These are phyloP conservation scores for Chlorops oryzae DNA, from an alignment of 1,140 invertebrate species.

Conservation along the genomic window DNA sequence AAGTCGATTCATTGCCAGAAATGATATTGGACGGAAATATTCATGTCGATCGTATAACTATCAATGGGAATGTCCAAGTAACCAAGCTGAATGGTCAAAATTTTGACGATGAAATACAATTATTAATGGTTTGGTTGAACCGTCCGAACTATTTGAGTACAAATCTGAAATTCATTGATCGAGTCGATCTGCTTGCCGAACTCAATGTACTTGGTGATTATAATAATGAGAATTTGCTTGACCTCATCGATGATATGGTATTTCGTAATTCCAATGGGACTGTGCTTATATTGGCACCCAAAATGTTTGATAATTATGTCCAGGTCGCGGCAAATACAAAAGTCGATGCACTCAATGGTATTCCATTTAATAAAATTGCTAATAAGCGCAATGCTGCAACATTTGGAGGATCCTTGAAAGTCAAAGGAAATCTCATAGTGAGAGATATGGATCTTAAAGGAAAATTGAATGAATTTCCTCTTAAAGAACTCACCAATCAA, in stretches of 20 bases:
- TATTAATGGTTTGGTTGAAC: conserved; percentile 35
- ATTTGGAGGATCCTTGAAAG: conserved; percentile 21
- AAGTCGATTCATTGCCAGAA: conserved; percentile 33
- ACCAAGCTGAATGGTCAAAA: conserved; percentile 19
- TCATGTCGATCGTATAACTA: conserved; percentile 27
- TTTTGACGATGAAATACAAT: conserved; percentile 24
- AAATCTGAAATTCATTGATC: conserved; percentile 19
- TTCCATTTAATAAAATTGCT: conserved; percentile 27
- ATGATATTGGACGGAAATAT: conserved; percentile 36
- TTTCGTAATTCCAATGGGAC: conserved; percentile 9
- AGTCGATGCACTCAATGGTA: conserved; percentile 27
- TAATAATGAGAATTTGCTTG: conserved; percentile 26
- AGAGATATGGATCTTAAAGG: conserved; percentile 21
- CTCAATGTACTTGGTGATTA: conserved; percentile 26
- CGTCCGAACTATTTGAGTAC: conserved; percentile 28
- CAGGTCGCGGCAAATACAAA: conserved; percentile 12
- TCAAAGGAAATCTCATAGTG: conserved; percentile 23
- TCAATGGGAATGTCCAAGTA: conserved; percentile 25
- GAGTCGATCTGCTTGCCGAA: conserved; percentile 20
- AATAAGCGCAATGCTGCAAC: conserved; percentile 13
- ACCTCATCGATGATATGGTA: conserved; percentile 31
- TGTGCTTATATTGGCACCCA: conserved; percentile 27
- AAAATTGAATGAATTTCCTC: conserved; percentile 13
- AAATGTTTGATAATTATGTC: conserved; percentile 24
- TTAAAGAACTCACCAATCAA: conserved; percentile 11